phyloP scores from a whole-genome alignment of 2,113 vertebrate species.

The Sturnus vulgaris region DNA sequence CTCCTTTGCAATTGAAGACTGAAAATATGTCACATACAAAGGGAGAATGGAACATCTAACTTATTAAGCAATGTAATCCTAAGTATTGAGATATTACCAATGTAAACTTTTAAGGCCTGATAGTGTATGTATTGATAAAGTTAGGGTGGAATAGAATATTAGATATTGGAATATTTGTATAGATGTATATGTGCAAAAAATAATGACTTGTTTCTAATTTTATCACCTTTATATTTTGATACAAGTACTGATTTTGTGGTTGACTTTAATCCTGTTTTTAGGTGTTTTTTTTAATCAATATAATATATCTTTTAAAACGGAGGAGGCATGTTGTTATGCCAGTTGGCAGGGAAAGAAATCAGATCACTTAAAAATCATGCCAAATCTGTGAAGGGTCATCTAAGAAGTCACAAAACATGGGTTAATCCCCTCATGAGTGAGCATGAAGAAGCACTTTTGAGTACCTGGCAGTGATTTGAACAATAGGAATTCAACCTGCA shows the following conservation, averaged over 20 bases:
- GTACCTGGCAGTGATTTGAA: background rate
- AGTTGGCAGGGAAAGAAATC: background rate
- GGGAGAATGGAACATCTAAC: background rate
- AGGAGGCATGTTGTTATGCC: background rate
- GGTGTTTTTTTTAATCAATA: background rate
- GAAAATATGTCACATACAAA: background rate
- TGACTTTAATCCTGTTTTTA: background rate
- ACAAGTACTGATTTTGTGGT: background rate
- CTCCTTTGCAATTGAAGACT: background rate
- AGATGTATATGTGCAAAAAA: background rate
- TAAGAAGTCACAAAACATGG: background rate
- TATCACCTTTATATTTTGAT: background rate
- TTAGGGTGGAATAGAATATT: background rate
- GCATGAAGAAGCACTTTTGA: background rate
- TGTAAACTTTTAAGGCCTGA: background rate
- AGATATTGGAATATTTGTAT: background rate
- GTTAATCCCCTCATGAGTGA: background rate
- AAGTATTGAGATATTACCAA: background rate
- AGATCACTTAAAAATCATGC: background rate
- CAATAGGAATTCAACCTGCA: background rate
- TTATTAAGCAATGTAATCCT: background rate
- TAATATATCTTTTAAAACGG: background rate
- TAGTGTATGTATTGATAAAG: background rate
- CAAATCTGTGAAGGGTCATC: background rate
- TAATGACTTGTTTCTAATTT: background rate